Base-by-base conservation (phyloP, 2,797 vertebrate genomes). In the Acrossocheilus fasciatus region DNA sequence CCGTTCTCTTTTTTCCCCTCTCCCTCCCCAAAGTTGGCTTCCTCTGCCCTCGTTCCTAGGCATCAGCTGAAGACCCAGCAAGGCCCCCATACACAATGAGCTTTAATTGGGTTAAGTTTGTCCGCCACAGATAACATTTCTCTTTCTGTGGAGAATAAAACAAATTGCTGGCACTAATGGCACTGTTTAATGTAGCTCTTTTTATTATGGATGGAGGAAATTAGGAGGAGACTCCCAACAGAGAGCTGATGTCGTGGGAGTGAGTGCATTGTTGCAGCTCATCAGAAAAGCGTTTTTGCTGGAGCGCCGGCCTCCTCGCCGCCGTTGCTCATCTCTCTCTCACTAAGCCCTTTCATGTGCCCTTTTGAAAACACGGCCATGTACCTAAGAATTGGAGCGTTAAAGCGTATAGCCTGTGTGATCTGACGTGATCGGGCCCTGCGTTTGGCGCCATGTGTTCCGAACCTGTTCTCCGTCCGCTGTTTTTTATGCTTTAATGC, bases 101-200 rank as follows among this genome's bases (percentile, higher is more conserved):
- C 94, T 95, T 95, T 96, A 96, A 96, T 96, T 96, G 95, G 96
- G 95, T 96, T 96, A 96, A 96, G 95, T 96, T 96, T 96, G 95
- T 95, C 94, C 92, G 92, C 94, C 93, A 95, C 95, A 96, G 95
- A 96, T 96, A 96, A 95, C 95, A 95, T 95, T 95, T 95, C 93
- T 94, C 94, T 95, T 95, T 95, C 95, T 96, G 95, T 91, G 57
- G 94, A 95, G 95, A 95, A 93, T 94, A 94, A 87, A 93, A 88
- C 93, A 92, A 93, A 93, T 93, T 92, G 93, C 93, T 94, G 94
- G 94, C 94, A 94, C 94, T 95, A 95, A 95, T 95, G 94, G 93
- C 91, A 91, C 92, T 94, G 93, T 94, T 95, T 95, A 95, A 95
- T 92, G 82, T 92, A 90, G 91, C 90, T 94, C 93, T 93, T 95